Percentiles rank a stretch among this genome's conserved stretches.
Conservation (phyloP, 92 coral and sea anemone species). For the Meandrina meandrites region DNA sequence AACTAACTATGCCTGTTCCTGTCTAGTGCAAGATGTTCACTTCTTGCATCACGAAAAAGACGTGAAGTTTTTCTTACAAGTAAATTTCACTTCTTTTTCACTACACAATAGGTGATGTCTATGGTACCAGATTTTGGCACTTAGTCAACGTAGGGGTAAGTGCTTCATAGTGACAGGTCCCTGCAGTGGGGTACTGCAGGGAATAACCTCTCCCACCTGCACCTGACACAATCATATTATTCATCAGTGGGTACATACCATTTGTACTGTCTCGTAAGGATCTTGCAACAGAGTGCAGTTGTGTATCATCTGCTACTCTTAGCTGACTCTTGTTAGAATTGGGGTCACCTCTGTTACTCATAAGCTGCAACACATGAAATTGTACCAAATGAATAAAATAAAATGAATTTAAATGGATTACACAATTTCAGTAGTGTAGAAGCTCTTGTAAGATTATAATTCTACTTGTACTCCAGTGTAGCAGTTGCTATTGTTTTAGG, state of each 20-base stretch:
- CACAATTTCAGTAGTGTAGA: background rate
- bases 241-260: constrained; percentile 44
- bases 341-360: constrained; percentile 78
- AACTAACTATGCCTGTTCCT: too few species aligned
- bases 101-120: background rate
- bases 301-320: constrained; percentile 63
- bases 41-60: background rate
- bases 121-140: too few species aligned
- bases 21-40: background rate
- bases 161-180: too few species aligned
- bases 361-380: constrained; percentile 53
- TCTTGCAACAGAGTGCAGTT: constrained; percentile 66
- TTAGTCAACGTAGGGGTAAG: too few species aligned
- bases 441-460: too few species aligned
- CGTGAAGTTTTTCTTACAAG: background rate
- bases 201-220: background rate
- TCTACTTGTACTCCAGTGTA: too few species aligned
- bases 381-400: background rate
- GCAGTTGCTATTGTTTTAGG: too few species aligned
- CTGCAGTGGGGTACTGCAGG: too few species aligned
- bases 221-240: background rate
- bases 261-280: constrained; percentile 82
- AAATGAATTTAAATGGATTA: background rate
- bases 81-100: background rate
- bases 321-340: constrained; percentile 64